Conservation (phyloP, 2,113 vertebrate genomes). For the Lepus europaeus region DNA sequence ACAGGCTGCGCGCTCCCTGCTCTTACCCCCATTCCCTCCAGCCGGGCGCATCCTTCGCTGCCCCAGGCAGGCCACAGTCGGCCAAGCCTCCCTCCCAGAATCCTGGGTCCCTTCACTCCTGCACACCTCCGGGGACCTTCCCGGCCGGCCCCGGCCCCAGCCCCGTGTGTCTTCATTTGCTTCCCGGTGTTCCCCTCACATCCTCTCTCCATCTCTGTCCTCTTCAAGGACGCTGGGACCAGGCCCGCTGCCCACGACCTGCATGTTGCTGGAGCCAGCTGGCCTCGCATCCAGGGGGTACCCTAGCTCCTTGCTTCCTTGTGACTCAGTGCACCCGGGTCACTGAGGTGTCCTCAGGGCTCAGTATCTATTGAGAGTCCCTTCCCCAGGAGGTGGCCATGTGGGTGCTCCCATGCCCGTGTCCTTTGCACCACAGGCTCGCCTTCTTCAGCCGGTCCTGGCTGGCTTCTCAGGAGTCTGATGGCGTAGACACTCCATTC, state of each 20-base stretch:
- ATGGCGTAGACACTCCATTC: background rate
- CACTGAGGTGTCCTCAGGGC: no score
- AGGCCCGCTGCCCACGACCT: no score
- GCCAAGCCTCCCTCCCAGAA: background rate
- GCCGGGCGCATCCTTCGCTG: background rate
- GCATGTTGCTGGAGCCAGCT: background rate
- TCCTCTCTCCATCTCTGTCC: background rate
- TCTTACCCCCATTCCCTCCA: background rate
- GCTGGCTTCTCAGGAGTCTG: background rate
- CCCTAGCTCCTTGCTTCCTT: no score
- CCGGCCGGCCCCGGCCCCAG: background rate
- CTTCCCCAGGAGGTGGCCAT: background rate
- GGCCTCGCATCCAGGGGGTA: no score
- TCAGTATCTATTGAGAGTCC: no score
- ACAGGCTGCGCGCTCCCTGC: conserved; percentile 10
- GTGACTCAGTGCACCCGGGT: no score
- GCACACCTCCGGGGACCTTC: background rate
- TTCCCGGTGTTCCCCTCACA: background rate
- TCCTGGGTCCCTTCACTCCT: background rate
- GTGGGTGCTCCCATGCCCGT: no score
- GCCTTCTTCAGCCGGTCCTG: background rate
- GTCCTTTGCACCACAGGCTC: no score
- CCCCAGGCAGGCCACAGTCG: background rate
- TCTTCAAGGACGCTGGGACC: background rate
- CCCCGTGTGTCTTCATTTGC: background rate